Conservation (phyloP, 1,140 invertebrate genomes). For the Semibalanus balanoides region DNA sequence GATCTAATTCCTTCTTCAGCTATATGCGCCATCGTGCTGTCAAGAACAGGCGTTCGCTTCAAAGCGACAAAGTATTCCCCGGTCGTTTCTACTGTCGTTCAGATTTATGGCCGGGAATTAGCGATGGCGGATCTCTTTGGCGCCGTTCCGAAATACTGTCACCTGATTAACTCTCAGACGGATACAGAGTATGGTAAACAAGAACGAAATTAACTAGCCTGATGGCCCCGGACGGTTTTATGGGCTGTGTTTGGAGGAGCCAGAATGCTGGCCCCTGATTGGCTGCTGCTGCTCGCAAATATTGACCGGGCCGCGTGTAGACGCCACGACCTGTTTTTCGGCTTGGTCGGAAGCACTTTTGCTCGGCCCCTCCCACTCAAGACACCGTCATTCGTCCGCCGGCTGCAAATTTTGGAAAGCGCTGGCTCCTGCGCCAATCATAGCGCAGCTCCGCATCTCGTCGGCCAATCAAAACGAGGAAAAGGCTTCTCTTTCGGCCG, state of each 20-base stretch:
- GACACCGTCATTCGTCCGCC: neutral
- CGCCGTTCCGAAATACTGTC: neutral
- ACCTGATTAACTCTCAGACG: neutral
- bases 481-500: neutral
- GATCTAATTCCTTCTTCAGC: neutral
- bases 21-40: neutral
- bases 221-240: neutral
- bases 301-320: neutral
- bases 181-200: neutral
- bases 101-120: neutral
- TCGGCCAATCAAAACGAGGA: neutral
- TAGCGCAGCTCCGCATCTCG: neutral
- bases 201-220: conserved; percentile 2
- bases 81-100: neutral
- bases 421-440: neutral
- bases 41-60: neutral
- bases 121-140: neutral
- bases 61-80: neutral
- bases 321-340: neutral
- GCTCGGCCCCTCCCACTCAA: neutral
- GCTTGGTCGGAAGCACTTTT: neutral
- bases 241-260: neutral
- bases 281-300: neutral
- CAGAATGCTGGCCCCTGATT: neutral
- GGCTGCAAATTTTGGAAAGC: neutral